Base-by-base conservation (phyloP, 2,888 invertebrate species). In the Bombyx huttoni region DNA sequence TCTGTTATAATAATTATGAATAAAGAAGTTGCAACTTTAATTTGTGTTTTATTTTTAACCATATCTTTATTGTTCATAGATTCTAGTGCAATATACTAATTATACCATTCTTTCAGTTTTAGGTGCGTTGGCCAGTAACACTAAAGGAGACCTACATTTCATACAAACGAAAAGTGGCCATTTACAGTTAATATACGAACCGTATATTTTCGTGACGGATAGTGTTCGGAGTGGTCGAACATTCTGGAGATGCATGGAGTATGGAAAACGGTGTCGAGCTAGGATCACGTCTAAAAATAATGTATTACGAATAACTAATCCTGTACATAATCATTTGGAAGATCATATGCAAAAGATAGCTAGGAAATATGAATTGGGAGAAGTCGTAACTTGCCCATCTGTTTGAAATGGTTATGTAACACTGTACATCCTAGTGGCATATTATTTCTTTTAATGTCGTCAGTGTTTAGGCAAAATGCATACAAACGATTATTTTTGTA, bases 201-300 rank as follows among this genome's bases (percentile, higher is more conserved):
- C 86, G 0, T 88, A 87, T 56, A 88, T 88, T 56, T 88, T 87
- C 63, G 88, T 88, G 58, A 87, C 88, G 51, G 88, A 88, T 68
- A 85, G 88, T 68, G 87, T 88, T 51, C 76, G 88, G 8, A 87
- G 88, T 61, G 89, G 88, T 8, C 72, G 88, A 49, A 89, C 89
- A 7, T 87, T 89, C 61, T 89, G 89, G 89, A 70, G 87, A 49
- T 89, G 89, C 60, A 85, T 87, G 84, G 88, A 88, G 56, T 88
- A 88, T 55, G 83, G 86, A 13, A 86, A 81, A 60, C 75, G 86
- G 48, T 88, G 88, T 64, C 78, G 88, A n/a, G 88, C 88, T 9
- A 73, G 88, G 54, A 88, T 88, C 54, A 88, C 88, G 3, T 88
- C 88, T 9, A 88, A 88, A 67, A 83, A 87, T 61, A 88, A 88